Base-by-base conservation (phyloP, 2,888 invertebrate genomes). In the Calameuta idolon region DNA sequence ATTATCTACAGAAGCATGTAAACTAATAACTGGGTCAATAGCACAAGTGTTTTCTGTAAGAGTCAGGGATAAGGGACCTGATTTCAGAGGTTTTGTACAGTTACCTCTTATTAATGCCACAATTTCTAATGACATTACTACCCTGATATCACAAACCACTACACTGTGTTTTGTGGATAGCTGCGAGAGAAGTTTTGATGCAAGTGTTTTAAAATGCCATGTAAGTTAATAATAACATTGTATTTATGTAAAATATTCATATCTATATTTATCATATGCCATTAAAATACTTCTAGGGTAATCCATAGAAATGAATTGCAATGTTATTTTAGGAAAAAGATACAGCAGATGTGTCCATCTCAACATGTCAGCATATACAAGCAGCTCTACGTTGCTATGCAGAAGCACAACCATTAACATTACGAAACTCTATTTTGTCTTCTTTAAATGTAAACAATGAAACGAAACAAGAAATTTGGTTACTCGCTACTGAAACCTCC, bases 21-120 rank as follows among this genome's bases (percentile, higher is more conserved):
- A 94, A 87, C 92, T 96, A 68, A 92, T 94, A 23, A 95, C 95
- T 1, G 93, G 93, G 9, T 94, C 94, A 0, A 92, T 93, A 0
- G 93, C 94, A 3, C 93, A 94, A 85, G 92, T 95, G 15, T 96
- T 94, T 87, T 96, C 96, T 3, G 95, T 96, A 1, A 91, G 95
- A 74, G 93, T 95, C 1, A 92, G 94, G 75, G 96, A 96, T 82
- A 93, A 94, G 81, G 95, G 95, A 0, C 94, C 95, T 1, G 95
- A 96, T 80, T 94, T 94, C 77, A 92, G 96, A 69, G 96, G 95
- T 34, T 96, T 97, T 90, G 96, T 96, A 1, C 95, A 95, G 81
- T 84, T 91, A 73, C 90, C 91, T 11, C 71, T 88, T 69, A 84
- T 88, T 40, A 89, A 92, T 84, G 81, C 91, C 80, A 87, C 90